These are phyloP conservation scores for Apocheima hispidaria DNA, from an alignment of 2,888 invertebrate genomes.

Conservation along the genomic window DNA sequence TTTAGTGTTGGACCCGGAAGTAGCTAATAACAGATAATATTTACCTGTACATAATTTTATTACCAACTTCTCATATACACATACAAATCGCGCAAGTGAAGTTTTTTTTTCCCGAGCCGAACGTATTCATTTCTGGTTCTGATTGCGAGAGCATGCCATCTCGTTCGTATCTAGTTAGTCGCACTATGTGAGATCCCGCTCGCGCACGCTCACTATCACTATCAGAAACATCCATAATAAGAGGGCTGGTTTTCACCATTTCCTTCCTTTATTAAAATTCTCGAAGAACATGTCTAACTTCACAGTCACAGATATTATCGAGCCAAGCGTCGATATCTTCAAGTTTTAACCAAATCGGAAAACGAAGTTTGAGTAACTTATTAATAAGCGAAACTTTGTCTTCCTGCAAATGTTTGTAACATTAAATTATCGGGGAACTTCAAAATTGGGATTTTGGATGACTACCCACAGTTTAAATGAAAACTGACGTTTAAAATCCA, in stretches of 20 bases:
- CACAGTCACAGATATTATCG: constrained; percentile 28
- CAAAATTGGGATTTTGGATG: constrained; percentile 28
- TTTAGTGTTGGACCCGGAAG: no score
- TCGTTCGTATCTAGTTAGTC: no score
- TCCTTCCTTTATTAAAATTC: background rate
- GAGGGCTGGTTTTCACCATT: background rate
- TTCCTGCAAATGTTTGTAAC: constrained; percentile 43
- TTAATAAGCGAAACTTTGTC: constrained; percentile 50
- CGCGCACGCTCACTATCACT: no score
- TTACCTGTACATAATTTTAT: no score
- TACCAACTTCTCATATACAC: no score
- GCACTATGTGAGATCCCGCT: no score
- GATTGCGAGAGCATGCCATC: no score
- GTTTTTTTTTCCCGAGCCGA: no score
- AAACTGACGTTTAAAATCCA: background rate
- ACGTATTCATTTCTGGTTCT: background rate
- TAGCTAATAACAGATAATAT: no score
- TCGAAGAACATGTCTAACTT: constrained; percentile 6
- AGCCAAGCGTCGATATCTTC: constrained; percentile 32
- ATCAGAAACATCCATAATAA: no score
- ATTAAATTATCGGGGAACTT: constrained; percentile 40
- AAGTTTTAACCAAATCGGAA: constrained; percentile 46
- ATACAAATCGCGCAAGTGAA: no score
- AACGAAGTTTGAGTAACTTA: constrained; percentile 47
- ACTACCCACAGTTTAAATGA: constrained; percentile 8